Evolutionary conservation across 2,797 vertebrate species (phyloP), one percentile per base, ranked within the genome.

Genomic region (Centropyge bicolor): DNA sequence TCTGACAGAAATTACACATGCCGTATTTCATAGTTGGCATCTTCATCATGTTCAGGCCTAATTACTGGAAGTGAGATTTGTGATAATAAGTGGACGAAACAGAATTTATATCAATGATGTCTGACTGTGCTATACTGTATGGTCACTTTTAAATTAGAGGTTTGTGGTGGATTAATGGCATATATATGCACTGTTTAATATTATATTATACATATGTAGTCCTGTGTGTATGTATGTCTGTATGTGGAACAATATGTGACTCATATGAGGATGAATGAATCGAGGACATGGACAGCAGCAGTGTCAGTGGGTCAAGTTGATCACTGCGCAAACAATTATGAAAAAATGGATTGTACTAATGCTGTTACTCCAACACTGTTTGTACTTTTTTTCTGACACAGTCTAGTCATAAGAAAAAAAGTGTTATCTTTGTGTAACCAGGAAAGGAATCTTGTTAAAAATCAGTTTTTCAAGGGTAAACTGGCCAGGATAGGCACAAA

Each of bases 11-110:
- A 76, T 64, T 22, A 57, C 55, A 38, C 62, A 41, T 55, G 49
- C 22, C 45, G 12, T 46, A 40, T 64, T 40, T 56, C 3, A 48
- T n/a, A 46, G 54, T 38, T 56, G 43, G 52, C 36, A 55, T 69
- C 51, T 49, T 69, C 31, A 49, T 84, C 61, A 35, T 74, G 67
- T 62, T 65, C 74, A 45, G 40, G 20, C 35, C 71, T 82, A 83
- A 89, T 91, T 87, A 52, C 56, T 43, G 14, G 46, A 81, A 71
- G 79, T 55, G 2, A 61, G 5, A 63, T 74, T 71, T 10, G 10
- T 68, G 48, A 63, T 56, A 12, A 59, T 75, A 48, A 60, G n/a
- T 40, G 4, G 54, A 46, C 38, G 27, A 52, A 60, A 77, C 36
- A 57, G 9, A 56, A 59, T 19, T 31, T 45, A 19, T 46, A 16